phyloP scores from a whole-genome alignment of 2,888 invertebrate genomes.

The Cremastobaeus sp. region DNA sequence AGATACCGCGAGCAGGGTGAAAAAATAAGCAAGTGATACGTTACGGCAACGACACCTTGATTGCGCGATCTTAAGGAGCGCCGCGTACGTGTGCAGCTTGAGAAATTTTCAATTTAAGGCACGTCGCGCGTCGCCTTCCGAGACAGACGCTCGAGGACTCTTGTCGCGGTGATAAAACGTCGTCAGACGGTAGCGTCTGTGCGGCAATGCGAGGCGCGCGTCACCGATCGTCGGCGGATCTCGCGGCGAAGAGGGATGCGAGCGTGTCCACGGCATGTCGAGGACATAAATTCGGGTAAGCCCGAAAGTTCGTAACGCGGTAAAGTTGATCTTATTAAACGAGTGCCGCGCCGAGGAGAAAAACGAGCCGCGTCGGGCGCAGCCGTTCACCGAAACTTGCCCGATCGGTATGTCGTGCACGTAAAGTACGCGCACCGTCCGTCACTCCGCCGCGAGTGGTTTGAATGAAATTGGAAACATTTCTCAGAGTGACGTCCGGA shows the following conservation, averaged over 20 bases:
- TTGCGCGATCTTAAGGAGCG: conserved; percentile 41
- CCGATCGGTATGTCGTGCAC: conserved; percentile 74
- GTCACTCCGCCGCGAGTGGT: conserved; percentile 68
- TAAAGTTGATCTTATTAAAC: conserved; percentile 73
- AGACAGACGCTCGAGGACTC: conserved; percentile 38
- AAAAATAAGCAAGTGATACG: conserved; percentile 28
- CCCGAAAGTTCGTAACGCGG: conserved; percentile 55
- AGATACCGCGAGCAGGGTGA: conserved; percentile 17
- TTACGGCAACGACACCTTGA: conserved; percentile 45
- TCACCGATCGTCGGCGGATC: conserved; percentile 63
- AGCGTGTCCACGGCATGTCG: conserved; percentile 61
- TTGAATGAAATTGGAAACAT: conserved; percentile 77
- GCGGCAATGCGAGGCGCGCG: conserved; percentile 64
- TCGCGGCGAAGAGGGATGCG: conserved; percentile 50
- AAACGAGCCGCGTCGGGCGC: conserved; percentile 64
- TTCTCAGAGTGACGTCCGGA: conserved; percentile 68
- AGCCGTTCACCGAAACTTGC: conserved; percentile 63
- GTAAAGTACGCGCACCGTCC: conserved; percentile 68
- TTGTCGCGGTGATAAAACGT: conserved; percentile 66
- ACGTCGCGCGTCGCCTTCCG: conserved; percentile 23
- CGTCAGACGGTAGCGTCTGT: conserved; percentile 54
- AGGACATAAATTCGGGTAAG: conserved; percentile 67
- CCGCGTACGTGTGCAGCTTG: conserved; percentile 48
- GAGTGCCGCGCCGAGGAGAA: conserved; percentile 61
- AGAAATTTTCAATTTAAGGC: conserved; percentile 58